Base-by-base conservation (phyloP, 2,888 invertebrate genomes). In the Criorhina ranunculi region DNA sequence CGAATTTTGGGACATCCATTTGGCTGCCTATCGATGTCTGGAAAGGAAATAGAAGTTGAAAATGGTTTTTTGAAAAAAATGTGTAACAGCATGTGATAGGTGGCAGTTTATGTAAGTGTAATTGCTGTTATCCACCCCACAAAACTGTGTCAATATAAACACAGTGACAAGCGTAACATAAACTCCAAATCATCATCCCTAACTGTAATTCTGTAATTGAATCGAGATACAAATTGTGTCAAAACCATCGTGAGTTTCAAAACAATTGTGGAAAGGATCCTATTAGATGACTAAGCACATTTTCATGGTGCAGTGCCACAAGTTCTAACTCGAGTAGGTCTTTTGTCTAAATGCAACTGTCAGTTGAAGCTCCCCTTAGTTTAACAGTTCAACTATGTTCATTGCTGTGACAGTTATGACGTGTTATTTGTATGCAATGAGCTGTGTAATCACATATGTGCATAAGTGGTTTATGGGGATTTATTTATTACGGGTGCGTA, bases 1-100 rank as follows among this genome's bases (percentile, higher is more conserved):
- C 90, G 66, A 92, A 92, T 86, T 92, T 92, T 12, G 90, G 90
- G 12, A 90, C 90, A 86, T 92, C 92, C 91, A 92, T 92, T 88
- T 92, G 92, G 8, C 91, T 90, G 29, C 89, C 87, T 29, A 91
- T 89, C 29, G 91, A 89, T 80, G 89, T 88, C 91, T 91, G 87
- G 1, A 87, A 60, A 35, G 19, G 15, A 31, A 17, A 35, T 15
- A 51, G 29, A 49, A 19, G 24, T 24, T n/a, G 51, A 33, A 19
- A 55, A 69, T 5, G 5, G 31, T 49, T 3, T 3, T 0, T 37
- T 12, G 5, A 5, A 15, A 8, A 31, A 53, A 0, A n/a, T n/a
- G 44, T 15, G 9, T 33, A 8, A 24, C 15, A 40, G n/a, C n/a
- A n/a, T n/a, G n/a, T n/a, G n/a, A n/a, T n/a, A n/a, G n/a, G n/a